These are phyloP conservation scores for Brachirus orientalis DNA, from an alignment of 2,113 vertebrate species.

Conservation along the genomic window DNA sequence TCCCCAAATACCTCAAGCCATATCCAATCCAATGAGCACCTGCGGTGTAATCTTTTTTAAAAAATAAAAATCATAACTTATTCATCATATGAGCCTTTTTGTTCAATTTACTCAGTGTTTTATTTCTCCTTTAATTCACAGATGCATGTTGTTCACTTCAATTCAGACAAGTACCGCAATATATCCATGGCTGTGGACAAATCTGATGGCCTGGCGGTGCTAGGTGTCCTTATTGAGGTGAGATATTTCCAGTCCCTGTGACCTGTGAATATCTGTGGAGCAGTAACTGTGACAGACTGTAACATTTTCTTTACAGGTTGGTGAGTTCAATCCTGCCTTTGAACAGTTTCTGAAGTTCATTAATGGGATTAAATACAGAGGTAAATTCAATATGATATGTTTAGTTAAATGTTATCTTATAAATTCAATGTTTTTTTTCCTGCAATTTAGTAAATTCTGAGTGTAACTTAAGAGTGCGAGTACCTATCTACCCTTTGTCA, in stretches of 20 bases:
- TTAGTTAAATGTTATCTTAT: too few relatives aligned
- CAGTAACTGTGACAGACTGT: not conserved
- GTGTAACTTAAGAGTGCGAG: too few relatives aligned
- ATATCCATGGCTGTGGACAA: slow-evolving; percentile 85
- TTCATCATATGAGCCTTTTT: too few relatives aligned
- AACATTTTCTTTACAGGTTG: slow-evolving; percentile 79
- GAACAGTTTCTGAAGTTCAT: slow-evolving; percentile 89
- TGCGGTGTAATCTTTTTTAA: too few relatives aligned
- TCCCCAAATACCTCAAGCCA: not conserved
- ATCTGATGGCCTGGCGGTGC: slow-evolving; percentile 89
- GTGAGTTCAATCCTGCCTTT: slow-evolving; percentile 87
- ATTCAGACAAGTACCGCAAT: slow-evolving; percentile 90
- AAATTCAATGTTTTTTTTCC: not conserved
- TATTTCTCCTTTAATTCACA: slow-evolving; percentile 62
- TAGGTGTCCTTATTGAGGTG: slow-evolving; percentile 94
- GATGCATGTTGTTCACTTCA: slow-evolving; percentile 95
- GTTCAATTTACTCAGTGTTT: not conserved
- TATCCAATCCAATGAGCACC: not conserved
- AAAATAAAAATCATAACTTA: too few relatives aligned
- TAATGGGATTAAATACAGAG: slow-evolving; percentile 86
- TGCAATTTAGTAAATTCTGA: too few relatives aligned
- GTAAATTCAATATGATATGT: slow-evolving; percentile 72
- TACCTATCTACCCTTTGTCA: too few relatives aligned
- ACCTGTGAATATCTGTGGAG: not conserved
- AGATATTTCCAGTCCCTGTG: slow-evolving; percentile 38